phyloP scores from a whole-genome alignment of 2,888 invertebrate species.

The Trichogramma evanescens region DNA sequence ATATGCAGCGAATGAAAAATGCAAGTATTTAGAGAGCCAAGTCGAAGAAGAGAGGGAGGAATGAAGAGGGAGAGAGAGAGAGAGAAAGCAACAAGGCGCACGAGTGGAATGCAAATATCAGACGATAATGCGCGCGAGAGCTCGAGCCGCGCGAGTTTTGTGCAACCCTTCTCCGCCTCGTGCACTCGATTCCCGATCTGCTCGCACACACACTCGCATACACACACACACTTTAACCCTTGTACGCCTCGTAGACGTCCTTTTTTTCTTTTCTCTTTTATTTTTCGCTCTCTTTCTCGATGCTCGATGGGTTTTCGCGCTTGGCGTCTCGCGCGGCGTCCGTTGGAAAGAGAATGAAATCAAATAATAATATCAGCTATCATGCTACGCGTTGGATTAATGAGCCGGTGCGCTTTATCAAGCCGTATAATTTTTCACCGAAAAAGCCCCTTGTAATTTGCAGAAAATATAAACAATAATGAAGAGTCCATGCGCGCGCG shows the following conservation, averaged over 20 bases:
- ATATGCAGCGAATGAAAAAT: too few species aligned
- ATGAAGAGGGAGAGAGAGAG: conserved; percentile 9
- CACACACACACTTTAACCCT: neutral
- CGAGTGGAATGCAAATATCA: conserved; percentile 46
- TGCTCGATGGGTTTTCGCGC: neutral
- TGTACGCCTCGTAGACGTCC: neutral
- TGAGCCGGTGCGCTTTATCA: too few species aligned
- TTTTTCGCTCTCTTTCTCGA: neutral
- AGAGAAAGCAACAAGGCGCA: conserved; percentile 22
- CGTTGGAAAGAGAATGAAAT: neutral
- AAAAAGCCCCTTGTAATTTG: too few species aligned
- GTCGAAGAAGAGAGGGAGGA: neutral
- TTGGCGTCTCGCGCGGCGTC: neutral
- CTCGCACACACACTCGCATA: too few species aligned
- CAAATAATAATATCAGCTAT: neutral
- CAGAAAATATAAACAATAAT: too few species aligned
- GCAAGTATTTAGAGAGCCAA: too few species aligned
- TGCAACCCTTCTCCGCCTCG: neutral
- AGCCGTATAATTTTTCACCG: too few species aligned
- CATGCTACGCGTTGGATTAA: too few species aligned
- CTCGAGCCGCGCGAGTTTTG: conserved; percentile 17
- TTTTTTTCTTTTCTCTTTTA: neutral
- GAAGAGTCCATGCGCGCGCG: too few species aligned
- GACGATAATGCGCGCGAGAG: conserved; percentile 41
- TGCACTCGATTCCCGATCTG: neutral